Conservation (phyloP, 2,888 invertebrate species). For the Tiliacea citrago region DNA sequence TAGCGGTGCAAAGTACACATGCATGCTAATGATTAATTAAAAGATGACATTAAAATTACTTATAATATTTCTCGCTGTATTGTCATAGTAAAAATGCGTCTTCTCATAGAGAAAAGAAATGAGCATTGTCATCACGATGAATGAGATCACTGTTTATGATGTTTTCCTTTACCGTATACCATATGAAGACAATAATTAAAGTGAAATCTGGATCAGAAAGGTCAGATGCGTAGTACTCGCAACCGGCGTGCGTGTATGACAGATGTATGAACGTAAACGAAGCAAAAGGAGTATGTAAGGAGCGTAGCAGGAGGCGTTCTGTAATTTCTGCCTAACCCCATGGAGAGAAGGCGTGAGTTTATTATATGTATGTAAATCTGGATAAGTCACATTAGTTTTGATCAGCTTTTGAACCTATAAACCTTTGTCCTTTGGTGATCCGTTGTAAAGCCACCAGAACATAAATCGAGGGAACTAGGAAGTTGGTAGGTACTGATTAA, state of each 20-base stretch:
- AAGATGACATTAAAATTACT: conserved; percentile 20
- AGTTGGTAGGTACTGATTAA: not conserved
- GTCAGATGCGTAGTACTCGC: too few relatives aligned
- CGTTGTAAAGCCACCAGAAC: not conserved
- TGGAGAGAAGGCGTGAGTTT: too few relatives aligned
- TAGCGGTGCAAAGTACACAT: conserved; percentile 9
- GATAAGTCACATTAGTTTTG: too few relatives aligned
- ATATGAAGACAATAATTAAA: too few relatives aligned
- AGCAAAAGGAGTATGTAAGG: too few relatives aligned
- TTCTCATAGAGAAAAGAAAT: not conserved
- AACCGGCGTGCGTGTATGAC: too few relatives aligned
- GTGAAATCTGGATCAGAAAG: too few relatives aligned
- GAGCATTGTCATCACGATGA: not conserved
- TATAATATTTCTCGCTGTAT: not conserved
- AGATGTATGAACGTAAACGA: too few relatives aligned
- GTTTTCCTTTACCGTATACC: not conserved
- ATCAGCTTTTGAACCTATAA: not conserved
- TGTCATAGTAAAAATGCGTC: not conserved
- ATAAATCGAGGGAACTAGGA: not conserved
- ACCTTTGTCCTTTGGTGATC: not conserved
- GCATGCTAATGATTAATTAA: conserved; percentile 25
- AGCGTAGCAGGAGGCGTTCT: too few relatives aligned
- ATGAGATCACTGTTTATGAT: not conserved
- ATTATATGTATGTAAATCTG: not conserved
- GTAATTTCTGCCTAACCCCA: too few relatives aligned